phyloP scores from a whole-genome alignment of 2,888 invertebrate species.

The Unio delphinus region DNA sequence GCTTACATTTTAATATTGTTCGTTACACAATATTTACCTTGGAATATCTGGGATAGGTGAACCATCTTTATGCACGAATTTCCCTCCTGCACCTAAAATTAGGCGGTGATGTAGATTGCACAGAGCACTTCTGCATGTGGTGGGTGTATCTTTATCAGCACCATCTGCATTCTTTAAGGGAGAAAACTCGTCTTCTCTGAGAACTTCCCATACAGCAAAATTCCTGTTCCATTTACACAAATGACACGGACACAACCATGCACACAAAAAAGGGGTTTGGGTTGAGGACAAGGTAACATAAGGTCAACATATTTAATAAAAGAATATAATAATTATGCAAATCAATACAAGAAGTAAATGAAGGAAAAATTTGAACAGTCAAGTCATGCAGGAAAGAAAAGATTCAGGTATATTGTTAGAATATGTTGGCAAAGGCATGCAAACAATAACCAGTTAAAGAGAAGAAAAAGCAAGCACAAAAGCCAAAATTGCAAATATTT shows the following conservation, averaged over 20 bases:
- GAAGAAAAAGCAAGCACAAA: no score
- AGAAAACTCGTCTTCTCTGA: constrained; percentile 94
- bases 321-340: not conserved
- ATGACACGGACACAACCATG: constrained; percentile 15
- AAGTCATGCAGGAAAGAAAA: not conserved
- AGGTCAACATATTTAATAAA: not conserved
- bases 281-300: not conserved
- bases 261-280: constrained; percentile 7
- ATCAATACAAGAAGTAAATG: no score
- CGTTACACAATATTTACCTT: constrained; percentile 50
- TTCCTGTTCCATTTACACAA: constrained; percentile 63
- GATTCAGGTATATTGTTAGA: not conserved
- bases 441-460: not conserved
- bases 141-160: constrained; percentile 90
- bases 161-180: constrained; percentile 95
- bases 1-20: not conserved
- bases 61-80: constrained; percentile 75
- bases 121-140: constrained; percentile 86
- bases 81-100: constrained; percentile 86
- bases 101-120: constrained; percentile 75
- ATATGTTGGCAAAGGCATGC: not conserved
- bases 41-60: constrained; percentile 70
- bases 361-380: no score
- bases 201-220: constrained; percentile 90
- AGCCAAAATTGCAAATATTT: no score